Percentiles rank a stretch among this genome's conserved stretches.
phyloP scores from a whole-genome alignment of 2,888 invertebrate species.

The Drosophila borealis region DNA sequence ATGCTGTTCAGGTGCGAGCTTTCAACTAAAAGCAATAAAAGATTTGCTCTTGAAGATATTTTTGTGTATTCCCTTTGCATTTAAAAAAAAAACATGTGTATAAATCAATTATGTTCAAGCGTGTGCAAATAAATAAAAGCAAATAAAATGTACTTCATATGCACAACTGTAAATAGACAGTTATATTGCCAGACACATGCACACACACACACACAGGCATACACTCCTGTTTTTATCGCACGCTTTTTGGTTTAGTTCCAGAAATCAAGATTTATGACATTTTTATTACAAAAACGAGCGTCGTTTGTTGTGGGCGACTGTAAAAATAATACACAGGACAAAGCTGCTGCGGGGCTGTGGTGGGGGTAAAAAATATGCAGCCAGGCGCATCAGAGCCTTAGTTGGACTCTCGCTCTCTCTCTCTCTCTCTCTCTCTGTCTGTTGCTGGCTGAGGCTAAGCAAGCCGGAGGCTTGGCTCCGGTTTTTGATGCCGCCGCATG shows the following conservation, averaged over 20 bases:
- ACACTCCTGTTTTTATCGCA: constrained; percentile 56
- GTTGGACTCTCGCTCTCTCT: constrained; percentile 35
- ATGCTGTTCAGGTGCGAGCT: not conserved
- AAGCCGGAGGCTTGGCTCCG: constrained; percentile 41
- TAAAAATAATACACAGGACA: constrained; percentile 48
- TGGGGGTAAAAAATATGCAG: constrained; percentile 67
- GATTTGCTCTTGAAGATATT: constrained; percentile 1
- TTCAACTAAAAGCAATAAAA: not conserved
- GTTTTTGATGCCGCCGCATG: constrained; percentile 67
- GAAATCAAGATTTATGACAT: constrained; percentile 81
- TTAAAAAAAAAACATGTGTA: not conserved
- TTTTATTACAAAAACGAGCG: constrained; percentile 78
- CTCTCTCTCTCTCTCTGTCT: constrained; percentile 23
- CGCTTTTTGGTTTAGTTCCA: constrained; percentile 73
- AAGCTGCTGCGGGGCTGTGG: not conserved
- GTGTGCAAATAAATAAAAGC: constrained; percentile 71
- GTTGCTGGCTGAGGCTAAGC: constrained; percentile 26
- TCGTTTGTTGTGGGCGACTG: constrained; percentile 59
- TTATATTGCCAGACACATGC: constrained; percentile 57
- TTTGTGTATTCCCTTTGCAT: no score
- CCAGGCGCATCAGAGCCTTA: constrained; percentile 71
- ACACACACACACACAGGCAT: constrained; percentile 1
- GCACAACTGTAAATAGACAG: constrained; percentile 71
- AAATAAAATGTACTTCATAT: constrained; percentile 74
- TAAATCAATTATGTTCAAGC: constrained; percentile 50